These are phyloP conservation scores for Crocallis elinguaria DNA, from an alignment of 2,888 invertebrate genomes.

Conservation along the genomic window DNA sequence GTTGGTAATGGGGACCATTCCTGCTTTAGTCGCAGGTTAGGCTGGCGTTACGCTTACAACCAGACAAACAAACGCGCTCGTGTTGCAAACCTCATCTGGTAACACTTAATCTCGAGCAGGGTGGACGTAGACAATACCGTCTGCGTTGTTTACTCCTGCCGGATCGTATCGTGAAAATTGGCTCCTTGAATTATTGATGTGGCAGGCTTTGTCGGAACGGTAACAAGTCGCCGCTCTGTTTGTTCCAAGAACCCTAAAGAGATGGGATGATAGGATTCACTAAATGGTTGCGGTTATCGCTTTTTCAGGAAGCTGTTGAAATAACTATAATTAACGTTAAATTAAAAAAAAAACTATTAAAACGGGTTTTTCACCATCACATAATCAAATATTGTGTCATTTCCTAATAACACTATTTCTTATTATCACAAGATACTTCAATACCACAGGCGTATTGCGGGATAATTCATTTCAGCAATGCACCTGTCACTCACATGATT, in stretches of 20 bases:
- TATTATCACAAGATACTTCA: slow-evolving; percentile 2
- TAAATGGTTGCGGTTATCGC: slow-evolving; percentile 27
- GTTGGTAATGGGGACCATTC: too few species aligned
- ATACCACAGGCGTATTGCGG: slow-evolving; percentile 1
- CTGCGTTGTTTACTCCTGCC: slow-evolving; percentile 8
- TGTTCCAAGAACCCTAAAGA: slow-evolving; percentile 20
- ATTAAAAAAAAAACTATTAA: too few species aligned
- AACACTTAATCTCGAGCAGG: slow-evolving; percentile 18
- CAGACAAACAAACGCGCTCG: too few species aligned
- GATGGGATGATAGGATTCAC: slow-evolving; percentile 15
- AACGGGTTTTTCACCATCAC: background rate
- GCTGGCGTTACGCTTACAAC: too few species aligned
- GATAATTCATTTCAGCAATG: slow-evolving; percentile 43
- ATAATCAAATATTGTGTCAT: background rate
- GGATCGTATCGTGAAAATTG: slow-evolving; percentile 38
- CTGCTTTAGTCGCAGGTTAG: too few species aligned
- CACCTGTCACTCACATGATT: slow-evolving; percentile 38
- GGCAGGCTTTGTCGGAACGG: slow-evolving; percentile 15
- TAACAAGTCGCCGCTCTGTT: slow-evolving; percentile 17
- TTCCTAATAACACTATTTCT: background rate
- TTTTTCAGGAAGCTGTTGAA: slow-evolving; percentile 1
- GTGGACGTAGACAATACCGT: slow-evolving; percentile 33
- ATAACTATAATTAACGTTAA: background rate
- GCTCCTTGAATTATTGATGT: slow-evolving; percentile 45
- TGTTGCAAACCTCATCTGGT: too few species aligned